A percentile compares a stretch with the other conserved stretches of the same genome.
These are phyloP conservation scores for Bombus pascuorum DNA, from an alignment of 1,140 invertebrate genomes.

Conservation along the genomic window DNA sequence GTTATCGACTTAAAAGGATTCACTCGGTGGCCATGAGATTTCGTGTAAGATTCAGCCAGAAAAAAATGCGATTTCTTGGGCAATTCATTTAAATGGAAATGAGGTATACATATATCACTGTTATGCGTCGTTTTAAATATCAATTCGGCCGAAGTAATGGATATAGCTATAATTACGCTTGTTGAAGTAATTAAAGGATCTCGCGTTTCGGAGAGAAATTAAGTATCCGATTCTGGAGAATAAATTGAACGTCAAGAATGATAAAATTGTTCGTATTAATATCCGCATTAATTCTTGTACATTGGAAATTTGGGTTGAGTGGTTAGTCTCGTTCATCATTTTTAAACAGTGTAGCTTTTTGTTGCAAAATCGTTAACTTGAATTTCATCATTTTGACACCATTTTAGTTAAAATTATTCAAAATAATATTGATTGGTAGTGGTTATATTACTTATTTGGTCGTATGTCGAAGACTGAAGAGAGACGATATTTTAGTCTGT, in stretches of 20 bases:
- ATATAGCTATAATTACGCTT: background rate
- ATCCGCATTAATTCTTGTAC: background rate
- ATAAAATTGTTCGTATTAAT: background rate
- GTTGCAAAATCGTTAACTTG: background rate
- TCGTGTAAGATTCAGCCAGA: background rate
- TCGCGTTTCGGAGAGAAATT: background rate
- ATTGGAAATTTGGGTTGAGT: background rate
- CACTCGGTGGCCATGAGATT: too few relatives aligned
- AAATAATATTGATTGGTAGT: background rate
- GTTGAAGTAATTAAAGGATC: background rate
- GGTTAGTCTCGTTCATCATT: background rate
- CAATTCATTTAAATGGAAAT: conserved; percentile 33
- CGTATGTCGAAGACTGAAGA: too few relatives aligned
- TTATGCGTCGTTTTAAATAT: conserved; percentile 6
- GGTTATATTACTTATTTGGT: background rate
- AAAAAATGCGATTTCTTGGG: background rate
- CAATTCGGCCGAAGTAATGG: conserved; percentile 1
- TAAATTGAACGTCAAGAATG: conserved; percentile 6
- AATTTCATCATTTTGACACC: background rate
- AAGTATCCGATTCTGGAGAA: background rate
- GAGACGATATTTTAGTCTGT: background rate
- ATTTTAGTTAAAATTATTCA: background rate
- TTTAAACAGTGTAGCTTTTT: background rate
- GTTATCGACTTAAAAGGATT: background rate
- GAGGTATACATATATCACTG: conserved; percentile 19